These are phyloP conservation scores for Cercopithecus hamlyni DNA, from an alignment of 2,797 vertebrate genomes.

Conservation along the genomic window DNA sequence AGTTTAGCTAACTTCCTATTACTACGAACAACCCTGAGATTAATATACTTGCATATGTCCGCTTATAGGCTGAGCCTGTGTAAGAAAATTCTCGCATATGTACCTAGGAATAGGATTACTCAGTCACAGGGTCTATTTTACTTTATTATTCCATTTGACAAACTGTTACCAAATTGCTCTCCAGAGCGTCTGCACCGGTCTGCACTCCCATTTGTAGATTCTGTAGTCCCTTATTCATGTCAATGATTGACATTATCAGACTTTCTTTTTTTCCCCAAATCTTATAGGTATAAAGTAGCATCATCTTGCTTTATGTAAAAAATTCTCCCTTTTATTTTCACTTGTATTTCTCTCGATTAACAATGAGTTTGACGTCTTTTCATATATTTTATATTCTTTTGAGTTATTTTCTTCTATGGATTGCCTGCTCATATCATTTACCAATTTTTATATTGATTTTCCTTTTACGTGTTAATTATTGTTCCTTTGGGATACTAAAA, in stretches of 20 bases:
- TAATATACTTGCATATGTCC: background rate
- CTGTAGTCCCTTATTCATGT: background rate
- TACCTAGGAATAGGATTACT: background rate
- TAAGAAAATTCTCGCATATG: background rate
- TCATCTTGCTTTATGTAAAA: background rate
- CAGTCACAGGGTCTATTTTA: background rate
- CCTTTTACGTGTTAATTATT: background rate
- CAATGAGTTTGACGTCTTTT: background rate
- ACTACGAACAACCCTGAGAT: background rate
- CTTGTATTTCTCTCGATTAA: background rate
- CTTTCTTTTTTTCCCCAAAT: background rate
- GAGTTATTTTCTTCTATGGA: background rate
- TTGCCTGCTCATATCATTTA: background rate
- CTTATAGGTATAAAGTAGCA: background rate
- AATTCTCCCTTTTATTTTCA: background rate
- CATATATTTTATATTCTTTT: background rate
- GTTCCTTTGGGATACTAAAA: background rate
- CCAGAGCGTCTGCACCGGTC: background rate
- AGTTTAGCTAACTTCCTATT: background rate
- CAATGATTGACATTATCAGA: background rate
- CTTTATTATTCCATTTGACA: background rate
- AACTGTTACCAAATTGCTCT: background rate
- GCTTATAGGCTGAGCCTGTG: background rate
- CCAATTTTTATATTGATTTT: background rate
- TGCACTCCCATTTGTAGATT: no score